Evolutionary conservation across 2,797 vertebrate species (phyloP), one percentile per base, ranked within the genome.

Genomic region (Melanotaenia maccullochi): DNA sequence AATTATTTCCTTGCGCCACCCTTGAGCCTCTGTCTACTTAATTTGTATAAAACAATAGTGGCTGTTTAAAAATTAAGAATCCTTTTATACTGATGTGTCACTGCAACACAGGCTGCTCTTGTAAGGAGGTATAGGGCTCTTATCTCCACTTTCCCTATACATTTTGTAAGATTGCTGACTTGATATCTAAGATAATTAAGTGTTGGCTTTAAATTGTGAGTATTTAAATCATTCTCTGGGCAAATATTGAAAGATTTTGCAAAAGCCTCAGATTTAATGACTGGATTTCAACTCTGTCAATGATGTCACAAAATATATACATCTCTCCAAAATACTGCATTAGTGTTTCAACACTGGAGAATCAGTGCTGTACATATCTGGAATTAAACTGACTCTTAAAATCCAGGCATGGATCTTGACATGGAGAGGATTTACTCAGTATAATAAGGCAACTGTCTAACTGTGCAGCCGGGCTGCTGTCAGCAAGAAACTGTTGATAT

Each of bases 331-430:
- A 30, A 55, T 52, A 59, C 68, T 82, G 76, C 76, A 70, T 83
- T 79, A 57, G 54, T 20, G 60, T 56, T 71, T 69, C 71, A 70
- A 28, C 51, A 36, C 67, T 78, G 42, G 65, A 66, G 75, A 58
- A 25, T 54, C 71, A 44, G 84, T 56, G 75, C 87, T 33, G 72
- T 69, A 84, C 73, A 70, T 76, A 60, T 81, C 68, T 65, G 71
- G 82, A 92, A 90, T 91, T 86, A 94, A 92, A 88, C 93, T 89
- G 89, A 72, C 87, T 93, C 90, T 90, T 91, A 72, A 86, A 93
- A 91, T 78, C 86, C 72, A 73, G 89, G 82, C 83, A 64, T 83
- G 87, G 87, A 78, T 60, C 79, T 91, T 76, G 79, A 90, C 89
- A 92, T 62, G 47, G 82, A 83, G 80, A 77, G 85, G 81, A 83